Base-by-base conservation (phyloP, 2,888 invertebrate genomes). In the Panopea generosa region DNA sequence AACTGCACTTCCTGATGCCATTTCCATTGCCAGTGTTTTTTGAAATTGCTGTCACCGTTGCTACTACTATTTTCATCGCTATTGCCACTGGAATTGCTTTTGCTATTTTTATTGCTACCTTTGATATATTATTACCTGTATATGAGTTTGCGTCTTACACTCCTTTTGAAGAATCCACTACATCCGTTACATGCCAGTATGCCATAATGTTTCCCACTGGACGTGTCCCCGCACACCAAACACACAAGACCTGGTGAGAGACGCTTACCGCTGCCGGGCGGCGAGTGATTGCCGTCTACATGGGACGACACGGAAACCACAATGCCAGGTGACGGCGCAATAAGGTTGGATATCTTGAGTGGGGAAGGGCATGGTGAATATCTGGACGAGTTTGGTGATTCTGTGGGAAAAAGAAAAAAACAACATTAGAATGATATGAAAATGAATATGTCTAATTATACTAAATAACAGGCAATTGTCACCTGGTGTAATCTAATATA, bases 151-250 rank as follows among this genome's bases (percentile, higher is more conserved):
- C 99, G 95, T 65, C 99, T 94, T 43, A 99, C 99, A 84, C 97
- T 98, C 82, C 99, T 94, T 92, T 99, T 99, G 94, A 99, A 99
- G 94, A 99, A 99, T 0, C 99, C 99, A 69, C 98, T 98, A 94
- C 99, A 99, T 0, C 99, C 99, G 91, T 99, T 99, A 93, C 99
- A 99, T 0, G 99, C 99, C 80, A 99, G 90, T 38, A 99, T 99
- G 0, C 99, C 99, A 93, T 98, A 99, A 93, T 99, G 99, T 90
- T 99, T 99, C 1, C 99, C 99, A 1, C 97, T 98, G 86, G 97
- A 97, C 6, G 98, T 98, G 93, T 99, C 99, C 0, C 98, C 98
- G 90, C 99, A 99, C 0, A 99, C 99, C 63, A 98, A 97, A 93
- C 99, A 99, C 49, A 87, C 79, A 63, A 99, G 94, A 0, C 98